A percentile compares a stretch with the other conserved stretches of the same genome.
Evolutionary conservation across 1,140 invertebrate species (phyloP).

Genomic region (Psix sp.): DNA sequence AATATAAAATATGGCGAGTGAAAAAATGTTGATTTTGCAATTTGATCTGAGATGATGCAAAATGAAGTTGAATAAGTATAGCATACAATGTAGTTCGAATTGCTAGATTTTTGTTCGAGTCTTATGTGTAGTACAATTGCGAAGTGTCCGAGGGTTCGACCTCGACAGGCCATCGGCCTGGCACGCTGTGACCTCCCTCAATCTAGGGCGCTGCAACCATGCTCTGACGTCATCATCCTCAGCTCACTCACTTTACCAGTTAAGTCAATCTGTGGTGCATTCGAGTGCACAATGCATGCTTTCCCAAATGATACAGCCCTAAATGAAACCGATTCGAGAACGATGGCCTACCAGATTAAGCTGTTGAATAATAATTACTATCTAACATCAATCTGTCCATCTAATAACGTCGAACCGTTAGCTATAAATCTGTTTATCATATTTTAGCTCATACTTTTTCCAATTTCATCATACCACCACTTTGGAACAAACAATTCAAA

Average conservation of each 20-base stretch:
- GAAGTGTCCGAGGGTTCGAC: conserved; percentile 74
- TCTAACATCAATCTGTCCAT: background rate
- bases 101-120: conserved; percentile 47
- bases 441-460: too few species aligned
- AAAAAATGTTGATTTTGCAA: conserved; percentile 29
- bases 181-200: conserved; percentile 76
- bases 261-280: conserved; percentile 69
- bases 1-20: background rate
- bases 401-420: too few species aligned
- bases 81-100: conserved; percentile 55
- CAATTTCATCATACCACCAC: too few species aligned
- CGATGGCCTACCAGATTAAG: background rate
- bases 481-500: too few species aligned
- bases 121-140: conserved; percentile 54
- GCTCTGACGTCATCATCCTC: conserved; percentile 75
- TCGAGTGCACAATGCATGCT: conserved; percentile 62
- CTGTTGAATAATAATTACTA: conserved; percentile 13
- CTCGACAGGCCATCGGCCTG: conserved; percentile 77
- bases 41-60: conserved; percentile 45
- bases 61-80: conserved; percentile 40
- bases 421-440: too few species aligned
- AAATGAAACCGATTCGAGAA: conserved; percentile 44
- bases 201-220: conserved; percentile 78
- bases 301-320: conserved; percentile 55
- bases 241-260: conserved; percentile 62